These are phyloP conservation scores for Lithophane leautieri DNA, from an alignment of 2,888 invertebrate species.

Conservation along the genomic window DNA sequence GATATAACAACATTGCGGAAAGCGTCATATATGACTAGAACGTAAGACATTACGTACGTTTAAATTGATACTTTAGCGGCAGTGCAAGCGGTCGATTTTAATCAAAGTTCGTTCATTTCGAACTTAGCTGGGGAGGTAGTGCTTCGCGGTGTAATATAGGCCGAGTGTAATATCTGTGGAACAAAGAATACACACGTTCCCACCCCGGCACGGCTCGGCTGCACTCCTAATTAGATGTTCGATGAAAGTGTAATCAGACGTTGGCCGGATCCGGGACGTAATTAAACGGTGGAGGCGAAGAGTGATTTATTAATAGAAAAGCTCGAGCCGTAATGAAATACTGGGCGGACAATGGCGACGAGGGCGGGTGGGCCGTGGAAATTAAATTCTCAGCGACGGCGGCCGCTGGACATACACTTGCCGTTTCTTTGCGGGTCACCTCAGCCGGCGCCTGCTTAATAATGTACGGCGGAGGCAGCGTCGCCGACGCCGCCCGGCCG, in stretches of 20 bases:
- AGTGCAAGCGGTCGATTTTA: conserved; percentile 83
- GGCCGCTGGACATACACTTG: conserved; percentile 80
- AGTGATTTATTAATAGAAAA: conserved; percentile 91
- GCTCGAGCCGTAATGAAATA: conserved; percentile 90
- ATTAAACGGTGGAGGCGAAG: conserved; percentile 90
- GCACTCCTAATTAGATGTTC: conserved; percentile 90
- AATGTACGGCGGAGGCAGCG: conserved; percentile 78
- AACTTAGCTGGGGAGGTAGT: conserved; percentile 81
- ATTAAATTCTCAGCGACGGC: conserved; percentile 88
- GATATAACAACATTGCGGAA: conserved; percentile 15
- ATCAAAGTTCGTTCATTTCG: conserved; percentile 87
- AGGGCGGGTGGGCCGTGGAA: conserved; percentile 87
- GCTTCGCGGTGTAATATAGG: conserved; percentile 82
- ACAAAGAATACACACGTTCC: conserved; percentile 88
- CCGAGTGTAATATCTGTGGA: conserved; percentile 83
- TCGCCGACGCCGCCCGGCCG: conserved; percentile 60
- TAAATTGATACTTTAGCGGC: conserved; percentile 65
- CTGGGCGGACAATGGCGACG: conserved; percentile 89
- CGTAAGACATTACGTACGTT: conserved; percentile 59
- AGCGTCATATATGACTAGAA: conserved; percentile 36
- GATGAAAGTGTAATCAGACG: conserved; percentile 91
- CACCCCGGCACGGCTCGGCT: conserved; percentile 77
- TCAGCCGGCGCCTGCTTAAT: conserved; percentile 79
- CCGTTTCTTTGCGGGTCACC: conserved; percentile 83
- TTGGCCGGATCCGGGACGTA: conserved; percentile 89